Evolutionary conservation across 92 coral and sea anemone species (phyloP).

Genomic region (Zoanthus sansibaricus): DNA sequence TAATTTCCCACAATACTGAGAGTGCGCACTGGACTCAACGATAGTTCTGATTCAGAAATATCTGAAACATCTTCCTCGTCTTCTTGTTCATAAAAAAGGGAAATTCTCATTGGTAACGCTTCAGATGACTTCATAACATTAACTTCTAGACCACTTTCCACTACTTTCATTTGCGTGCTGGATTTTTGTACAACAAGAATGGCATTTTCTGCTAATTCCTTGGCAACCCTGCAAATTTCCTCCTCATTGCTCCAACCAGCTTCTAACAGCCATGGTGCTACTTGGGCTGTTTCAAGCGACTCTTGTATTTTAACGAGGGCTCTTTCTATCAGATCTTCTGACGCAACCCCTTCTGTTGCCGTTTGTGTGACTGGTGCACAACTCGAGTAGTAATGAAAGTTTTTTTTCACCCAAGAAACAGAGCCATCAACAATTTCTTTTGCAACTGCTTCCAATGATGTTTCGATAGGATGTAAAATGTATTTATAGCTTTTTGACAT

Average conservation of each 20-base stretch:
- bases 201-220: constrained; percentile 56
- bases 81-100: constrained; percentile 27
- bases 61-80: constrained; percentile 9
- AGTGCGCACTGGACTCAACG: constrained; percentile 28
- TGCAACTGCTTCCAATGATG: constrained; percentile 49
- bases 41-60: constrained; percentile 18
- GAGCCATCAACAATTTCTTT: constrained; percentile 41
- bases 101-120: constrained; percentile 35
- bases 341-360: constrained; percentile 45
- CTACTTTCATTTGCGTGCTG: constrained; percentile 23
- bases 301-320: constrained; percentile 54
- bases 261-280: constrained; percentile 28
- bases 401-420: constrained; percentile 32
- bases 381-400: constrained; percentile 1
- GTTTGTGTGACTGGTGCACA: constrained; percentile 21
- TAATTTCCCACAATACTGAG: constrained; percentile 16
- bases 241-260: background rate
- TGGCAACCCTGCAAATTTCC: constrained; percentile 53
- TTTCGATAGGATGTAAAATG: constrained; percentile 14
- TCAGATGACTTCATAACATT: constrained; percentile 7
- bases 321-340: constrained; percentile 47
- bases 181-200: constrained; percentile 56
- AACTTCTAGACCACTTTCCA: constrained; percentile 37
- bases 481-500: background rate
- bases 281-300: constrained; percentile 24